Percentiles rank a stretch among this genome's conserved stretches.
These are phyloP conservation scores for Edolisoma coerulescens DNA, from an alignment of 2,113 vertebrate species.

Conservation along the genomic window DNA sequence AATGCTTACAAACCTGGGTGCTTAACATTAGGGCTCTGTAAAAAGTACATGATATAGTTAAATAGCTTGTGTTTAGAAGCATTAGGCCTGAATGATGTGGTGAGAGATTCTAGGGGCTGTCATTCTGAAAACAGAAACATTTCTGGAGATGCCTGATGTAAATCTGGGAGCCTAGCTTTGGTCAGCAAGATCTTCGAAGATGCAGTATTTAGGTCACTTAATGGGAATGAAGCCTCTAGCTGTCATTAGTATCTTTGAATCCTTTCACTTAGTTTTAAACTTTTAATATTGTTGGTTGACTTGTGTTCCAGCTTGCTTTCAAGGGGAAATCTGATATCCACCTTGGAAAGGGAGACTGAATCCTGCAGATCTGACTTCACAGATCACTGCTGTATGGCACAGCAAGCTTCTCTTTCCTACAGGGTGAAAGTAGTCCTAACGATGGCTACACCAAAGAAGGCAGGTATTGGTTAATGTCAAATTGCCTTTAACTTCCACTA, in stretches of 20 bases:
- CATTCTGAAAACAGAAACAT: not conserved
- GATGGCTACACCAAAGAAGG: not conserved
- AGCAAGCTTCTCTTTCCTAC: not conserved
- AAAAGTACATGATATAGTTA: not conserved
- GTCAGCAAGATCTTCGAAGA: not conserved
- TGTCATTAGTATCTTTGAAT: not conserved
- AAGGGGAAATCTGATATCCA: constrained; percentile 1
- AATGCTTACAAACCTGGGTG: not conserved
- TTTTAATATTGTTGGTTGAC: constrained; percentile 1
- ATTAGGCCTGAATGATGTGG: not conserved
- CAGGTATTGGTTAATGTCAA: not conserved
- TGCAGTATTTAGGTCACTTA: not conserved
- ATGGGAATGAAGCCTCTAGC: not conserved
- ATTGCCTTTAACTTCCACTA: not conserved
- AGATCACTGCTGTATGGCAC: not conserved
- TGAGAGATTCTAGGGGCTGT: not conserved
- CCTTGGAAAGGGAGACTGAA: not conserved
- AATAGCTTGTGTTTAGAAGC: not conserved
- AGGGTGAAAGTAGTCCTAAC: not conserved
- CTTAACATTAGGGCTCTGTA: not conserved
- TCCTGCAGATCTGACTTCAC: not conserved
- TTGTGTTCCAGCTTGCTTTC: constrained; percentile 30
- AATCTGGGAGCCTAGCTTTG: not conserved
- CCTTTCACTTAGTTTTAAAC: not conserved
- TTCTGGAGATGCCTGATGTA: not conserved